A percentile compares a stretch with the other conserved stretches of the same genome.
These are phyloP conservation scores for Autographa pulchrina DNA, from an alignment of 2,888 invertebrate species.

Conservation along the genomic window DNA sequence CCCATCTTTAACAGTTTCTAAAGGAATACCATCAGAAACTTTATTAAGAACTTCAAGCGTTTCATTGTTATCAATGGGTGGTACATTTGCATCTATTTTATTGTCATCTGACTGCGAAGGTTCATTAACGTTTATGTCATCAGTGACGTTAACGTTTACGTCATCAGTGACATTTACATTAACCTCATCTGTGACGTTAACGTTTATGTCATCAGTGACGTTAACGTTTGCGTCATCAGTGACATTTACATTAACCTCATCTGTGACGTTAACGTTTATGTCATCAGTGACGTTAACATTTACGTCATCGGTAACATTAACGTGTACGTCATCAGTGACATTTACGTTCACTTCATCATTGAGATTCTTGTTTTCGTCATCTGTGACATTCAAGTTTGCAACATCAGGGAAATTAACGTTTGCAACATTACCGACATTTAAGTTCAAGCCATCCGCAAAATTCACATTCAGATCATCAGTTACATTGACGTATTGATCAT, in stretches of 20 bases:
- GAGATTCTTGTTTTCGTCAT: neutral
- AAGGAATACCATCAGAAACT: constrained; percentile 26
- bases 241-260: neutral
- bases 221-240: neutral
- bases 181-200: neutral
- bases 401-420: neutral
- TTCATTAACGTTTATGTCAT: constrained; percentile 1
- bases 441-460: neutral
- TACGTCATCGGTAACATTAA: neutral
- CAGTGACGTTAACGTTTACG: neutral
- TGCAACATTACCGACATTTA: neutral
- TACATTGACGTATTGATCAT: constrained; percentile 66
- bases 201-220: neutral
- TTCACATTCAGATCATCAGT: constrained; percentile 54
- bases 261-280: neutral
- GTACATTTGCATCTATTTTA: constrained; percentile 18
- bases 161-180: neutral
- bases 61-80: constrained; percentile 20
- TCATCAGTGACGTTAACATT: neutral
- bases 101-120: constrained; percentile 31
- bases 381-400: neutral
- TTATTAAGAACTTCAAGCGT: constrained; percentile 27
- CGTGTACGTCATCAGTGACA: neutral
- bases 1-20: constrained; percentile 30
- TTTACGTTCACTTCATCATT: neutral